Evolutionary conservation across 64 coral and sea anemone species (phyloP).

Genomic region (Montipora sp.): DNA sequence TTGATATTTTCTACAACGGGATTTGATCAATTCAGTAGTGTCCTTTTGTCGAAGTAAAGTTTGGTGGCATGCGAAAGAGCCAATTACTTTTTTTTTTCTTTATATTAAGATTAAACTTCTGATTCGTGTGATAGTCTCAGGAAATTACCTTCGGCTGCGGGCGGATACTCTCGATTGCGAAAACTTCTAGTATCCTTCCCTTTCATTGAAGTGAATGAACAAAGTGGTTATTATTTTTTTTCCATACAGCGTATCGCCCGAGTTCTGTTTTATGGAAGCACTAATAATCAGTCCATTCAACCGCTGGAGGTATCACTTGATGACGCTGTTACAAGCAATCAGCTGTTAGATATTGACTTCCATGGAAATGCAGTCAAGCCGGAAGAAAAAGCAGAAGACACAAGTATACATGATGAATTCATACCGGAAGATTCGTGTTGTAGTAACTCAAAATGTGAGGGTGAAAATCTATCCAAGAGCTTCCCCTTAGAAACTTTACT

Average conservation of each 20-base stretch:
- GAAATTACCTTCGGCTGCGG: too few relatives aligned
- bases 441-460: background rate
- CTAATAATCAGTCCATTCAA: background rate
- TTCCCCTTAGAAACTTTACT: background rate
- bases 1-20: background rate
- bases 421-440: constrained; percentile 16
- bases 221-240: background rate
- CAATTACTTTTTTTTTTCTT: too few relatives aligned
- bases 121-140: too few relatives aligned
- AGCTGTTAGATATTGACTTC: background rate
- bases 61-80: too few relatives aligned
- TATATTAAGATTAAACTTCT: too few relatives aligned
- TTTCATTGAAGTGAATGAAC: too few relatives aligned
- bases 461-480: background rate
- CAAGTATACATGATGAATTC: background rate
- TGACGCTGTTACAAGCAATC: background rate
- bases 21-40: too few relatives aligned
- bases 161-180: too few relatives aligned
- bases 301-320: background rate
- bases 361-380: background rate
- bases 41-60: too few relatives aligned
- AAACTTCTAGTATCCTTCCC: too few relatives aligned
- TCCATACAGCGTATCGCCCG: constrained; percentile 33
- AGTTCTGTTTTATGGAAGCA: constrained; percentile 4
- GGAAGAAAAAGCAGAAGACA: background rate